A percentile compares a stretch with the other conserved stretches of the same genome.
phyloP scores from a whole-genome alignment of 92 coral and sea anemone species.

The Scolanthus callimorphus region DNA sequence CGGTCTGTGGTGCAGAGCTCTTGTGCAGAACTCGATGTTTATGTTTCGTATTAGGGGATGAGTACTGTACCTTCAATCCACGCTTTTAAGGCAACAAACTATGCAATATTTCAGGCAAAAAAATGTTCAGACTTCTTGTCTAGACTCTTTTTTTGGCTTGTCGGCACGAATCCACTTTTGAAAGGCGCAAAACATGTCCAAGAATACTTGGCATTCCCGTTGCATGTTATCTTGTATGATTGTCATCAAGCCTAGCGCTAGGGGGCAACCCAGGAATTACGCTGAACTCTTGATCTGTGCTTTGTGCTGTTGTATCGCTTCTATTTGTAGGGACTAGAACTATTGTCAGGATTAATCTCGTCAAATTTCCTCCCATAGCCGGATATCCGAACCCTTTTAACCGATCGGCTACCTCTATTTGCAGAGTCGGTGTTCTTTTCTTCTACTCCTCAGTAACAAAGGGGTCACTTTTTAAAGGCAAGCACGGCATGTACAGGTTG shows the following conservation, averaged over 20 bases:
- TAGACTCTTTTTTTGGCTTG: not conserved
- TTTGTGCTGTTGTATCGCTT: not conserved
- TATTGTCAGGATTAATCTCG: not conserved
- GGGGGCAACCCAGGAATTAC: conserved; percentile 4
- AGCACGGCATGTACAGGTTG: too few relatives aligned
- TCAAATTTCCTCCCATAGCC: conserved; percentile 1
- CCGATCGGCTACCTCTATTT: too few relatives aligned
- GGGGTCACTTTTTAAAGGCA: too few relatives aligned
- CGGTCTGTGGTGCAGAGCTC: not conserved
- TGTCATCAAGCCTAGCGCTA: not conserved
- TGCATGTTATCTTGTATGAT: not conserved
- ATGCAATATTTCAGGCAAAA: not conserved
- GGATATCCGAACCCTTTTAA: too few relatives aligned
- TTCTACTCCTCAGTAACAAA: too few relatives aligned
- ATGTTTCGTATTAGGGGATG: not conserved
- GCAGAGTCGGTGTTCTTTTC: too few relatives aligned
- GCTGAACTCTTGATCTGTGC: not conserved
- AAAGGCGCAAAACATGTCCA: not conserved
- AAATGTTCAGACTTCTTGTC: not conserved
- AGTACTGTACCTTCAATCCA: not conserved
- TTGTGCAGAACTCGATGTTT: not conserved
- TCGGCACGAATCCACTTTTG: not conserved
- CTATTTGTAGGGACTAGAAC: not conserved
- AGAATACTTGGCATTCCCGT: not conserved
- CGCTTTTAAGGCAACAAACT: not conserved